Evolutionary conservation across 2,113 vertebrate genomes (phyloP).

Genomic region (Pionites leucogaster): DNA sequence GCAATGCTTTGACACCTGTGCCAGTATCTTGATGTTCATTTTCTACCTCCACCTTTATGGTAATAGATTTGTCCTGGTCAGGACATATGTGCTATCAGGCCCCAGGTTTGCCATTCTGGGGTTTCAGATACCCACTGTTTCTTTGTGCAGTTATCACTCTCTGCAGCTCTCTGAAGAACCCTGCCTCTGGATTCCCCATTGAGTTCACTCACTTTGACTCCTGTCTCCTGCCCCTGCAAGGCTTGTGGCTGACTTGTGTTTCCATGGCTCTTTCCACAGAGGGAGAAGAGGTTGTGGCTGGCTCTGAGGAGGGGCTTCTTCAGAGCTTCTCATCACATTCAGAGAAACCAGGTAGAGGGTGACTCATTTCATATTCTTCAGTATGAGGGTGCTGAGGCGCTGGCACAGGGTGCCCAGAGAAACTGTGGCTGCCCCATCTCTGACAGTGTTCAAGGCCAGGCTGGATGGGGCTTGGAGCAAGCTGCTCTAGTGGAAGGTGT

Average conservation of each 20-base stretch:
- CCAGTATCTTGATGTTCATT: background rate
- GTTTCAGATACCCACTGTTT: background rate
- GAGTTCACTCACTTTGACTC: background rate
- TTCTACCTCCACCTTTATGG: background rate
- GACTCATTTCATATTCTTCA: background rate
- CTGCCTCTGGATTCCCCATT: background rate
- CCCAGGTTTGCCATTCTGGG: background rate
- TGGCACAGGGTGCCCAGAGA: background rate
- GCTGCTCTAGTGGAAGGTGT: background rate
- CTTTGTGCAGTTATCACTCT: background rate
- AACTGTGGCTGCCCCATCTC: background rate
- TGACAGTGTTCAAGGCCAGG: background rate
- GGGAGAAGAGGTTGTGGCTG: background rate
- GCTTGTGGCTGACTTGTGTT: background rate
- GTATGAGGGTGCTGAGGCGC: background rate
- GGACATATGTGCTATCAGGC: background rate
- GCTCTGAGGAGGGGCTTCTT: background rate
- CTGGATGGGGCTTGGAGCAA: background rate
- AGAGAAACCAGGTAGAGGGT: background rate
- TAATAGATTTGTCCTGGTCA: background rate
- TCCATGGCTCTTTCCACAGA: background rate
- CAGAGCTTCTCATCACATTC: background rate
- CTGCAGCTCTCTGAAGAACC: background rate
- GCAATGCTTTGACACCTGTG: background rate
- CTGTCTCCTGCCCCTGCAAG: background rate